Evolutionary conservation across 2,888 invertebrate species (phyloP).

Genomic region (Crioceris asparagi): DNA sequence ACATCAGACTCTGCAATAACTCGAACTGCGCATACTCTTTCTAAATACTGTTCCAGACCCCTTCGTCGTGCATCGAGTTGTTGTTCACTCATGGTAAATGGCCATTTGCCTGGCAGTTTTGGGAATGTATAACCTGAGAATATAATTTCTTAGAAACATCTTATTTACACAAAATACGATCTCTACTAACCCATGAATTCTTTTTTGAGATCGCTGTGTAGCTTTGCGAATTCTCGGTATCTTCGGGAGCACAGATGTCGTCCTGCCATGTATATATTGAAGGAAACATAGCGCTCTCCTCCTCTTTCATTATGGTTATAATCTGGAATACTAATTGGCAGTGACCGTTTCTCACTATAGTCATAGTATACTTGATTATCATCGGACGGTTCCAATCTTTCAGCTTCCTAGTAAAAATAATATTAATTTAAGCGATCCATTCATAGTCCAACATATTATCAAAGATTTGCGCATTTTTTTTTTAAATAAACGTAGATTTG

Average conservation of each 20-base stretch:
- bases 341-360: slow-evolving; percentile 87
- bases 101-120: slow-evolving; percentile 97
- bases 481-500: no score
- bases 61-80: slow-evolving; percentile 90
- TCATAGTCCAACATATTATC: no score
- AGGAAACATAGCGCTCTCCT: slow-evolving; percentile 86
- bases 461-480: no score
- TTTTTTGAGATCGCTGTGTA: slow-evolving; percentile 80
- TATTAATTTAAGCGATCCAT: neutral
- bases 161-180: neutral
- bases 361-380: slow-evolving; percentile 74
- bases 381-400: slow-evolving; percentile 73
- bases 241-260: slow-evolving; percentile 92
- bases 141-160: slow-evolving; percentile 1
- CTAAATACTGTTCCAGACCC: slow-evolving; percentile 94
- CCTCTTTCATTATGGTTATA: slow-evolving; percentile 81
- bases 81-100: slow-evolving; percentile 93
- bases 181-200: slow-evolving; percentile 67
- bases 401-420: slow-evolving; percentile 56
- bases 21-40: slow-evolving; percentile 94
- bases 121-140: slow-evolving; percentile 80
- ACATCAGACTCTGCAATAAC: slow-evolving; percentile 96
- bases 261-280: slow-evolving; percentile 99
- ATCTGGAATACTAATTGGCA: slow-evolving; percentile 87
- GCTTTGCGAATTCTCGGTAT: slow-evolving; percentile 88